These are phyloP conservation scores for Glyphotaelius pellucidus DNA, from an alignment of 2,888 invertebrate genomes.

Conservation along the genomic window DNA sequence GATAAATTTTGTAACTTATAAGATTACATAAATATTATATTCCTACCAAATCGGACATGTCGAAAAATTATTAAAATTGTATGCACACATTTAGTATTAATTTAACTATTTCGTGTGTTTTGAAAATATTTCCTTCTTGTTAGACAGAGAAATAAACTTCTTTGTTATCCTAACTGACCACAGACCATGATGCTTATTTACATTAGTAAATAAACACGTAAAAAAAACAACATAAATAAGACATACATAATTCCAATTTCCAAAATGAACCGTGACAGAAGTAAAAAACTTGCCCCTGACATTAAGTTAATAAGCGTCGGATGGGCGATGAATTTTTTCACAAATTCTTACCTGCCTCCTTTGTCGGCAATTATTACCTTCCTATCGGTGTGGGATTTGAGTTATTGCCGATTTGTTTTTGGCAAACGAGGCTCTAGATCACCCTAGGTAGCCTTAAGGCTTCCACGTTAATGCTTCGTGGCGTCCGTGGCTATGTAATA, in stretches of 20 bases:
- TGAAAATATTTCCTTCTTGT: no score
- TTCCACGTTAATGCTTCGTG: background rate
- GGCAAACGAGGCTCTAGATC: conserved; percentile 35
- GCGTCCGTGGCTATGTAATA: background rate
- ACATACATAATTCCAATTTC: conserved; percentile 14
- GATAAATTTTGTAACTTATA: no score
- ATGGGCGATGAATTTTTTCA: conserved; percentile 26
- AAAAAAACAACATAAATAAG: background rate
- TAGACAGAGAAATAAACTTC: background rate
- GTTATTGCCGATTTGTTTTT: conserved; percentile 45
- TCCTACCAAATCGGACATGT: no score
- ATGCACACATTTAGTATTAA: no score
- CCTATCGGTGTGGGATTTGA: conserved; percentile 47
- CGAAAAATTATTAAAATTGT: no score
- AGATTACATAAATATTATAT: no score
- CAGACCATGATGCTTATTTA: background rate
- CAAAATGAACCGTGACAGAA: conserved; percentile 31
- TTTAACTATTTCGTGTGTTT: no score
- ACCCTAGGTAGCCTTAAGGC: conserved; percentile 11
- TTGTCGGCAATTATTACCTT: conserved; percentile 34
- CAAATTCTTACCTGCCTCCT: conserved; percentile 44
- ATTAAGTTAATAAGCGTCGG: conserved; percentile 30
- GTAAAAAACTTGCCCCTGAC: conserved; percentile 28
- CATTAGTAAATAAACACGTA: background rate
- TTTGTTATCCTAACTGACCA: background rate